Conservation (phyloP, 1,140 invertebrate genomes). For the Drosophila ogumai region DNA sequence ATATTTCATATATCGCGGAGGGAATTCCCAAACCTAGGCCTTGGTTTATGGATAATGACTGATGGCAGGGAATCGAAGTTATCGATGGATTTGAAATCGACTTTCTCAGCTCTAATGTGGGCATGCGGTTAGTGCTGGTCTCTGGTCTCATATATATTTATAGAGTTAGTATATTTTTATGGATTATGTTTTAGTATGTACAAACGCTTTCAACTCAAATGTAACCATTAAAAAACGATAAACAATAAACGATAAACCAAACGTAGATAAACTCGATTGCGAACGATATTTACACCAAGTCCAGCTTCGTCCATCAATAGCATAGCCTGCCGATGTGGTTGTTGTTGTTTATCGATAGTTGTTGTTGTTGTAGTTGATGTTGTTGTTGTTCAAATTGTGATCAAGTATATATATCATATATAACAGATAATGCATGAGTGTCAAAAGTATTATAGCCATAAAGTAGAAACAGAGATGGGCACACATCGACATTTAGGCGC, state of each 20-base stretch:
- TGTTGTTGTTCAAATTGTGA: slow-evolving; percentile 70
- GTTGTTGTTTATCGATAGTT: slow-evolving; percentile 51
- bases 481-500: slow-evolving; percentile 38
- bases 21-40: slow-evolving; percentile 1
- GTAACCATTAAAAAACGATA: slow-evolving; percentile 11
- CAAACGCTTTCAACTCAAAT: slow-evolving; percentile 44
- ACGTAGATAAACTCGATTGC: slow-evolving; percentile 61
- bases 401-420: slow-evolving; percentile 62
- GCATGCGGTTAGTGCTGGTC: slow-evolving; percentile 53
- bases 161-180: slow-evolving; percentile 26
- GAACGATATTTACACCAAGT: slow-evolving; percentile 92
- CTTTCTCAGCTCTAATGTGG: slow-evolving; percentile 10
- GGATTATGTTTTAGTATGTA: slow-evolving; percentile 44
- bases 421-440: slow-evolving; percentile 76
- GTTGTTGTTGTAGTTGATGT: slow-evolving; percentile 31
- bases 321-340: slow-evolving; percentile 89
- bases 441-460: slow-evolving; percentile 57
- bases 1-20: background rate
- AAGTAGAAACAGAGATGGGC: slow-evolving; percentile 39
- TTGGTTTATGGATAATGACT: background rate
- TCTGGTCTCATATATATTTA: slow-evolving; percentile 2
- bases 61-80: background rate
- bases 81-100: background rate
- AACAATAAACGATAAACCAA: slow-evolving; percentile 43
- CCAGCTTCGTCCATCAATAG: slow-evolving; percentile 95